A percentile compares a stretch with the other conserved stretches of the same genome.
Evolutionary conservation across 2,888 invertebrate genomes (phyloP).

Genomic region (Drosophila prostipennis): DNA sequence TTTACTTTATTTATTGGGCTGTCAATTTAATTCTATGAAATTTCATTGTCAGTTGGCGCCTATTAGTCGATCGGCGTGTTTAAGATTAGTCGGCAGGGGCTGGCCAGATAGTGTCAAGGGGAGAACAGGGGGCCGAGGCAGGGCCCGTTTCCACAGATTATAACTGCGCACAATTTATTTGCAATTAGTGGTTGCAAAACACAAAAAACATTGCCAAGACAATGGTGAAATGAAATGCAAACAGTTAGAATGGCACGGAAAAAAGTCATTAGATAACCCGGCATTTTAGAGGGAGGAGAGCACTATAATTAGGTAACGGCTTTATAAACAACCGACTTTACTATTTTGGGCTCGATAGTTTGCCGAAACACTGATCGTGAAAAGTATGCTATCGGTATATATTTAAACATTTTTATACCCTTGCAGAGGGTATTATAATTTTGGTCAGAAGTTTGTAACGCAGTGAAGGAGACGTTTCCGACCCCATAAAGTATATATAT

Average conservation of each 20-base stretch:
- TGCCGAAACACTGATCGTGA: background rate
- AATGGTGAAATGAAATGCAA: constrained; percentile 54
- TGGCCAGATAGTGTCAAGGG: constrained; percentile 15
- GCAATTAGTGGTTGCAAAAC: constrained; percentile 56
- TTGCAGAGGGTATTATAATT: too few relatives aligned
- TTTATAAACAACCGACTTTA: background rate
- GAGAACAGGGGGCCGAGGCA: constrained; percentile 3
- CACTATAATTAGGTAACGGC: constrained; percentile 27
- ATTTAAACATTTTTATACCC: too few relatives aligned
- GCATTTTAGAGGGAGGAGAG: constrained; percentile 7
- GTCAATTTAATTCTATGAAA: constrained; percentile 37
- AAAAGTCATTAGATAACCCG: constrained; percentile 44
- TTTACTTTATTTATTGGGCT: constrained; percentile 48
- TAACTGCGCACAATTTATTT: constrained; percentile 63
- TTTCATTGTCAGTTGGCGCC: constrained; percentile 58
- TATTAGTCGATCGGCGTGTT: constrained; percentile 58
- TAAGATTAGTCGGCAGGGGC: constrained; percentile 43
- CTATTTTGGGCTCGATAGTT: constrained; percentile 9
- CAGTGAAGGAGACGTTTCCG: too few relatives aligned
- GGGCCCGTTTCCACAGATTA: constrained; percentile 32
- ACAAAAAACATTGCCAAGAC: constrained; percentile 43
- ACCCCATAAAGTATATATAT: too few relatives aligned
- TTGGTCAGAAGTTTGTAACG: too few relatives aligned
- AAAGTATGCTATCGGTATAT: too few relatives aligned
- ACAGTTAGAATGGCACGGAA: constrained; percentile 42